Conservation (phyloP, 2,888 invertebrate genomes). For the Parnassius smintheus region DNA sequence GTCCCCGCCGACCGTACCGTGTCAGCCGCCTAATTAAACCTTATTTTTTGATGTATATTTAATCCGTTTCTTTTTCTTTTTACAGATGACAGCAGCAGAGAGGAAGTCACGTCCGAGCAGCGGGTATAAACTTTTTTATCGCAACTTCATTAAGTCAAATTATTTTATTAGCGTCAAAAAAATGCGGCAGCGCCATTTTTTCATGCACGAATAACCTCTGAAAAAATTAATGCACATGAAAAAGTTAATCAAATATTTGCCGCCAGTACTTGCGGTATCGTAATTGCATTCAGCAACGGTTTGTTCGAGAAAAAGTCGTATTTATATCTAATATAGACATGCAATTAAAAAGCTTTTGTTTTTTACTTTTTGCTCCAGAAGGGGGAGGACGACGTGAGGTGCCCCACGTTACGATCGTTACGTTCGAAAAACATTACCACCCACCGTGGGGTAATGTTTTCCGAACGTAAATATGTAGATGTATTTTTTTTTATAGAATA, state of each 20-base stretch:
- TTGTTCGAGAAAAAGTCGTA: no score
- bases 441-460: no score
- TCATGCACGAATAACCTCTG: conserved; percentile 5
- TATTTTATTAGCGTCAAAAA: conserved; percentile 22
- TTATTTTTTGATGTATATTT: conserved; percentile 9
- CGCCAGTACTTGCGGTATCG: neutral
- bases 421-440: no score
- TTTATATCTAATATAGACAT: no score
- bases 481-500: no score
- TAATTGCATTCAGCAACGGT: neutral
- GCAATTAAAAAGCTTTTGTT: neutral
- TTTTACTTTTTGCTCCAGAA: neutral
- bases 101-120: conserved; percentile 69
- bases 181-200: conserved; percentile 3
- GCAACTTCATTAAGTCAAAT: conserved; percentile 19
- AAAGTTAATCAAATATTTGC: conserved; percentile 13
- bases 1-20: no score
- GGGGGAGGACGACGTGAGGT: no score
- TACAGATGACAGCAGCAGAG: conserved; percentile 76
- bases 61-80: conserved; percentile 43
- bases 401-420: no score
- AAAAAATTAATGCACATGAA: neutral
- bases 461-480: no score
- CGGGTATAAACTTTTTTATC: conserved; percentile 55
- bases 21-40: no score